These are phyloP conservation scores for Pherbina coryleti DNA, from an alignment of 2,888 invertebrate species.

Conservation along the genomic window DNA sequence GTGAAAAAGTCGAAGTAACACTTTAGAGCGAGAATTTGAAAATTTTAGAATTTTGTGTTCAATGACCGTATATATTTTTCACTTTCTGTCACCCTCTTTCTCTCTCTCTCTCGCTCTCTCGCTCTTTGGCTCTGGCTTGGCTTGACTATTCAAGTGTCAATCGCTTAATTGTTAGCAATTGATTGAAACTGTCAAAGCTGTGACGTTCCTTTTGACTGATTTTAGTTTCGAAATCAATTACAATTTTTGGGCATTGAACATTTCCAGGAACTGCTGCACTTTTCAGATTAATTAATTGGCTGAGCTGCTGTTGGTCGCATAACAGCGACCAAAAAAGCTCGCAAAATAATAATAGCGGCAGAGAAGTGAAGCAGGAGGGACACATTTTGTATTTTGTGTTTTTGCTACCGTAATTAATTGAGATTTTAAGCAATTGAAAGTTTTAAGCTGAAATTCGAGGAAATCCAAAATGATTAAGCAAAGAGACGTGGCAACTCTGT, in stretches of 20 bases:
- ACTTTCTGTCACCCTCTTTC: slow-evolving; percentile 11
- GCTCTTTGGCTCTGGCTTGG: background rate
- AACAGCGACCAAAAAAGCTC: background rate
- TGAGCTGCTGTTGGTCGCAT: background rate
- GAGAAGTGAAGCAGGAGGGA: background rate
- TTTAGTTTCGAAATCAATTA: slow-evolving; percentile 37
- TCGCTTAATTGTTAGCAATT: slow-evolving; percentile 45
- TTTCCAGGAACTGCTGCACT: slow-evolving; percentile 34
- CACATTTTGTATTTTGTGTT: background rate
- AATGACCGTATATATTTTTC: background rate
- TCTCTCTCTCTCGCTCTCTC: background rate
- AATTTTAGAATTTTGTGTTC: slow-evolving; percentile 4
- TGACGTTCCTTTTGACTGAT: slow-evolving; percentile 3
- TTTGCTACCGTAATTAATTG: slow-evolving; percentile 25
- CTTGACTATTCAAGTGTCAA: slow-evolving; percentile 13
- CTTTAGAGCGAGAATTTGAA: background rate
- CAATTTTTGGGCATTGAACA: slow-evolving; percentile 32
- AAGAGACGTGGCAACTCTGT: background rate
- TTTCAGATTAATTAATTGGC: slow-evolving; percentile 31
- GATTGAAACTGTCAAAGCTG: slow-evolving; percentile 44
- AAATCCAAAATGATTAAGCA: background rate
- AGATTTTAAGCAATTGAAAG: slow-evolving; percentile 49
- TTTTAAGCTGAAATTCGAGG: slow-evolving; percentile 47
- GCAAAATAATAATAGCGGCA: background rate
- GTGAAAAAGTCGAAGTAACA: background rate